These are phyloP conservation scores for Melopsittacus undulatus DNA, from an alignment of 2,797 vertebrate genomes.

Conservation along the genomic window DNA sequence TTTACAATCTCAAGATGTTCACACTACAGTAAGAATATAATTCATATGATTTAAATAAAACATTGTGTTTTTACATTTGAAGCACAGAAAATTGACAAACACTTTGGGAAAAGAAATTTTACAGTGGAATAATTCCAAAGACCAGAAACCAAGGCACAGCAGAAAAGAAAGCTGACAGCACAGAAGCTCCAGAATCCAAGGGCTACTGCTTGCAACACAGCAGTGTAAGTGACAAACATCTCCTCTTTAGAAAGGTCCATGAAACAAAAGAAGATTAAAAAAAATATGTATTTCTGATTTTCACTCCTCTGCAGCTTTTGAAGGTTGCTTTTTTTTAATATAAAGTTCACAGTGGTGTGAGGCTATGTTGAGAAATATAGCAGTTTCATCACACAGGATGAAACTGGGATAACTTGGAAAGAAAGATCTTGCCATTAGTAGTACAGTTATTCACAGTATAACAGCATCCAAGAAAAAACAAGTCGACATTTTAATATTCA, in stretches of 20 bases:
- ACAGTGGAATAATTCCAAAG: not conserved
- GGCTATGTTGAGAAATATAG: not conserved
- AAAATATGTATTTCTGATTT: not conserved
- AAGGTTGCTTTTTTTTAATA: not conserved
- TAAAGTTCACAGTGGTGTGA: not conserved
- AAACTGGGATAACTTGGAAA: not conserved
- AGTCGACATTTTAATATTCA: not conserved
- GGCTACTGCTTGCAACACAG: not conserved
- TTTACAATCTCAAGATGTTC: not conserved
- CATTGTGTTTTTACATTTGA: not conserved
- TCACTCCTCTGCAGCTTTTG: not conserved
- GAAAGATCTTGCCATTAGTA: not conserved
- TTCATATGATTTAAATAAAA: not conserved
- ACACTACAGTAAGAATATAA: not conserved
- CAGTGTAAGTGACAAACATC: not conserved
- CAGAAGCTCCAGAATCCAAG: rapidly evolving
- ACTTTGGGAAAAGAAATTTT: not conserved
- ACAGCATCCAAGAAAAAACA: not conserved
- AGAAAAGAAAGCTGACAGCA: not conserved
- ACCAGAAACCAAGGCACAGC: not conserved
- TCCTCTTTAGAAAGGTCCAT: not conserved
- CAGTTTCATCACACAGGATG: not conserved
- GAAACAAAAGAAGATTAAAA: not conserved
- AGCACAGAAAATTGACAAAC: not conserved
- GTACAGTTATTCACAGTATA: not conserved